phyloP scores from a whole-genome alignment of 2,113 vertebrate genomes.

The Edolisoma coerulescens region DNA sequence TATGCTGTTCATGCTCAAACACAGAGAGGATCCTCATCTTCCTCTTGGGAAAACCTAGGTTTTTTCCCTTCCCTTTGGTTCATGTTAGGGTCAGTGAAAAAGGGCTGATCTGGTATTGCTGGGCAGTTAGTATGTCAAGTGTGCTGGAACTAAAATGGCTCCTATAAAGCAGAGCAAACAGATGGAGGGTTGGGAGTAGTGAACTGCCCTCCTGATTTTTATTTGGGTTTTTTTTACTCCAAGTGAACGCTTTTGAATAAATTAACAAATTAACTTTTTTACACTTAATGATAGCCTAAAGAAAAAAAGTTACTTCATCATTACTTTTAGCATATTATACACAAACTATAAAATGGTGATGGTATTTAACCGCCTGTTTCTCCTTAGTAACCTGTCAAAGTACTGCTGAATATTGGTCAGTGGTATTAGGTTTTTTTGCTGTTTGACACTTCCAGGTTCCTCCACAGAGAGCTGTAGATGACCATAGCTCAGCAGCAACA shows the following conservation, averaged over 20 bases:
- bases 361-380: background rate
- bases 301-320: background rate
- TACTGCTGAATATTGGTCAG: background rate
- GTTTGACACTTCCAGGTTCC: background rate
- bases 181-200: background rate
- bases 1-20: background rate
- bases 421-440: background rate
- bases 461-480: too few relatives aligned
- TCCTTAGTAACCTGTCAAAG: background rate
- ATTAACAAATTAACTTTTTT: background rate
- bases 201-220: background rate
- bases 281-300: background rate
- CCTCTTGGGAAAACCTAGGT: background rate
- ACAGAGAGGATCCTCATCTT: background rate
- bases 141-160: background rate
- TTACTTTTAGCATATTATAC: background rate
- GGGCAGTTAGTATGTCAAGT: background rate
- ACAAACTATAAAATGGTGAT: background rate
- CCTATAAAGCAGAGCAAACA: background rate
- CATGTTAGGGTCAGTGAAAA: background rate
- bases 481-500: fast-evolving
- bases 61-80: background rate
- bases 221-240: background rate
- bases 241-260: background rate
- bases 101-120: background rate